Base-by-base conservation (phyloP, 2,888 invertebrate genomes). In the Hydrotaea cyrtoneurina region DNA sequence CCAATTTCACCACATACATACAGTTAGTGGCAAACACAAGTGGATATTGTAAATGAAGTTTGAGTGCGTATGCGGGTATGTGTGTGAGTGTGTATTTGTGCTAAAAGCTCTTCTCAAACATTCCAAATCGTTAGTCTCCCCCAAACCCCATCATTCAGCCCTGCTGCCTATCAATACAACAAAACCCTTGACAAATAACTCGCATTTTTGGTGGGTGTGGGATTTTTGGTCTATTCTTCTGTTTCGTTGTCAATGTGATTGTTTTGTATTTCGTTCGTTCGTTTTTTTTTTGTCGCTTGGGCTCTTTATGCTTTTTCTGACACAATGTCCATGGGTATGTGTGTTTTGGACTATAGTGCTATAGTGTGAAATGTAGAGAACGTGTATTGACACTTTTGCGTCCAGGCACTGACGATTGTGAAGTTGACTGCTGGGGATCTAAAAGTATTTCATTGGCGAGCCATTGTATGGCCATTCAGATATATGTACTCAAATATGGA, bases 201-300 rank as follows among this genome's bases (percentile, higher is more conserved):
- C 50, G n/a, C 31, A 31, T 31, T 62, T 31, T 62, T 31, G 59
- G 62, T 62, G 62, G 62, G 36, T 62, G 62, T 62, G 62, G n/a
- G 62, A 31, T 62, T 31, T 62, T 62, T 36, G 62, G 50, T 50
- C 50, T 50, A 50, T 50, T 50, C 50, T 50, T 13, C n/a, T 62
- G 59, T 55, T 26, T 59, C 59, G 26, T 59, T 59, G 62, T 31
- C 31, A n/a, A 2, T 62, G n/a, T 31, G 31, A 31, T 62, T 62
- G 36, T 15, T 62, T 62, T 62, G 31, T 13, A n/a, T n/a, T n/a
- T n/a, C n/a, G n/a, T n/a, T n/a, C n/a, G n/a, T n/a, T n/a, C n/a
- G n/a, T n/a, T n/a, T n/a, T n/a, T n/a, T n/a, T n/a, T n/a, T n/a
- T n/a, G n/a, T 36, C 3, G 53, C 53, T 19, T 53, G 11, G 31